phyloP scores from a whole-genome alignment of 2,797 vertebrate species.

The Muraenolepis orangiensis region DNA sequence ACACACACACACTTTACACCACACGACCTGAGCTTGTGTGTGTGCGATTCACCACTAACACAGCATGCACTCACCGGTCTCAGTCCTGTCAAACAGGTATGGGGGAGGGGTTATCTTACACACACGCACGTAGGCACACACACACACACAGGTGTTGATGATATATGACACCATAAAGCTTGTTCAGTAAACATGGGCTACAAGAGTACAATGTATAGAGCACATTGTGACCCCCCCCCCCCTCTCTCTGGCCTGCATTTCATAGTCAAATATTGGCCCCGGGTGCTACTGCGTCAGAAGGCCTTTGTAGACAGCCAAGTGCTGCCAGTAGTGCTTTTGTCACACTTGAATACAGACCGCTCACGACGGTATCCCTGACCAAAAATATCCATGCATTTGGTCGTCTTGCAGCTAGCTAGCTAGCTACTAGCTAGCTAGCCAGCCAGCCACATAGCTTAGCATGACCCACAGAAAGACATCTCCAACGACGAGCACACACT shows the following conservation, averaged over 20 bases:
- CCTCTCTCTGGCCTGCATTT: neutral
- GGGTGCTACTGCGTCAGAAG: neutral
- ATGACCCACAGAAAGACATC: neutral
- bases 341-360: neutral
- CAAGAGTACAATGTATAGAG: constrained; percentile 8
- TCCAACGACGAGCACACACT: neutral
- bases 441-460: neutral
- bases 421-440: neutral
- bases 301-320: neutral
- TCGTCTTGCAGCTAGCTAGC: neutral
- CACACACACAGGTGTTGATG: constrained; percentile 12
- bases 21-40: constrained; percentile 13
- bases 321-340: neutral
- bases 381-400: neutral
- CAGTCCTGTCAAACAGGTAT: constrained; percentile 73
- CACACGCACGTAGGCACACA: neutral
- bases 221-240: neutral
- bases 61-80: constrained; percentile 68
- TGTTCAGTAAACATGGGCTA: constrained; percentile 1
- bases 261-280: constrained; percentile 21
- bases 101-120: constrained; percentile 51
- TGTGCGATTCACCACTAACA: constrained; percentile 40
- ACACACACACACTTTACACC: neutral
- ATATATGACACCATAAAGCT: constrained; percentile 13
- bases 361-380: neutral